Percentiles rank a stretch among this genome's conserved stretches.
Conservation (phyloP, 2,888 invertebrate species). For the Dicyrtoma fusca region DNA sequence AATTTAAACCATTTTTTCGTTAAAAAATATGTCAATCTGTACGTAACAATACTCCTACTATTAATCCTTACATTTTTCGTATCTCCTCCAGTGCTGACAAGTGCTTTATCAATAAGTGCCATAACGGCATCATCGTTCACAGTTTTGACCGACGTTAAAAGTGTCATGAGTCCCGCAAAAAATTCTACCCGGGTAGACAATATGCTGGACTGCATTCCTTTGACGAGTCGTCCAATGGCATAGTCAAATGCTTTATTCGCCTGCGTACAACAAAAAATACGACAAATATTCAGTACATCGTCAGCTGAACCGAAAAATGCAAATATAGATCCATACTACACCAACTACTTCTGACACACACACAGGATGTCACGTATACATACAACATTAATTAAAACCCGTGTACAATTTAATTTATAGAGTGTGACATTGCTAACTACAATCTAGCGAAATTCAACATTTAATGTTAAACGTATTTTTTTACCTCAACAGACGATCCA, state of each 20-base stretch:
- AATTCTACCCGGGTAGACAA: constrained; percentile 65
- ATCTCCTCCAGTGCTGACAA: constrained; percentile 67
- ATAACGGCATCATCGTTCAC: constrained; percentile 65
- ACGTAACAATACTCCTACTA: no score
- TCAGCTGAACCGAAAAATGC: no score
- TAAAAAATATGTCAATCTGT: no score
- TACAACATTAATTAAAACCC: neutral
- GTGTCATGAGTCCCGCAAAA: constrained; percentile 69
- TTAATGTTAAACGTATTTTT: no score
- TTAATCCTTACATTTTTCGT: constrained; percentile 74
- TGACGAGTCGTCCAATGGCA: constrained; percentile 69
- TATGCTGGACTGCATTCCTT: constrained; percentile 62
- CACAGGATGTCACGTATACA: neutral
- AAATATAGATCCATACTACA: no score
- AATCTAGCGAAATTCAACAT: no score
- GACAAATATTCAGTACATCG: neutral
- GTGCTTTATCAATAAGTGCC: constrained; percentile 67
- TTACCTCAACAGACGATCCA: constrained; percentile 11
- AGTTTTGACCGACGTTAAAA: constrained; percentile 64
- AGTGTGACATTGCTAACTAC: no score
- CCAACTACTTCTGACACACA: no score
- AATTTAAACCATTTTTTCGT: neutral
- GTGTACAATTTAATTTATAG: neutral
- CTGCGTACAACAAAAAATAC: constrained; percentile 22
- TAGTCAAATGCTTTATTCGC: constrained; percentile 62